Evolutionary conservation across 1,140 invertebrate species (phyloP), one percentile per base, ranked within the genome.

Genomic region (Bombus sibiricus): DNA sequence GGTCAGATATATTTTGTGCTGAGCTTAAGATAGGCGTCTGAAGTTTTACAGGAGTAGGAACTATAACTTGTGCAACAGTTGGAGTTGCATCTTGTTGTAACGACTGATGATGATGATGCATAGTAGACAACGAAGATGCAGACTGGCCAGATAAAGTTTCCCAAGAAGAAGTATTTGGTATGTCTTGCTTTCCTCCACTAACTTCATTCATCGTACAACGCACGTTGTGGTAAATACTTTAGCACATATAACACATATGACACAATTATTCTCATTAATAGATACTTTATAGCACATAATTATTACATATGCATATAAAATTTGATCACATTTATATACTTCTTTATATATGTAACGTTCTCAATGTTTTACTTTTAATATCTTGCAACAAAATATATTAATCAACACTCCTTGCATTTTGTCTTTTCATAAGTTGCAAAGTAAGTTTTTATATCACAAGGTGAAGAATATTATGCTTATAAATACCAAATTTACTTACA

Each of bases 21-120:
- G 92, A 91, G 41, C 92, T 88, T 75, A 95, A 83, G 80, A 93
- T 87, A 62, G 94, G 93, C 25, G 95, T 90, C 82, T 95, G 95
- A 28, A 96, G 92, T 91, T 96, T 96, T 28, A 96, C 95, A 73
- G 96, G 95, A 22, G 96, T 95, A 91, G 96, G 95, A 89, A 96
- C 95, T 91, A 96, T 93, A 41, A 96, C 95, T 92, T 95, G 94
- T 41, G 94, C 92, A 74, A 94, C 92, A 43, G 94, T 89, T 66
- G 94, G 90, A 87, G 85, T 93, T 71, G 90, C 78, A 66, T 95
- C 95, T 79, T 93, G 94, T 15, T 92, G 93, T 41, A 94, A 47
- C 10, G 91, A 81, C 37, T 91, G 92, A 85, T 92, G 90, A 84
- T 93, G 94, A 87, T 93, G 94, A 83, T 93, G 93, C 77, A 90